These are phyloP conservation scores for Phymastichus coffea DNA, from an alignment of 1,140 invertebrate genomes.

Conservation along the genomic window DNA sequence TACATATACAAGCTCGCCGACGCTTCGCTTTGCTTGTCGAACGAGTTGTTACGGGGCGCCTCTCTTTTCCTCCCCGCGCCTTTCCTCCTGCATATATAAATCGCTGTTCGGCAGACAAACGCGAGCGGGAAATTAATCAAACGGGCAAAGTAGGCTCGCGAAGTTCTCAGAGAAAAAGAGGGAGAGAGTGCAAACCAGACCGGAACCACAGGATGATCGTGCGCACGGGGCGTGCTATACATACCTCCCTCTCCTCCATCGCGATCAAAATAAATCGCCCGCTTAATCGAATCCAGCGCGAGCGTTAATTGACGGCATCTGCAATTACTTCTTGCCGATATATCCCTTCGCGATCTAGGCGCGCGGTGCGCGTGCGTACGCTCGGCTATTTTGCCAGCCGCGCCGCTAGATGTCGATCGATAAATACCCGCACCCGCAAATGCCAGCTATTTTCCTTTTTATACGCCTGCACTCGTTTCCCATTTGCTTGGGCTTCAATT, in stretches of 20 bases:
- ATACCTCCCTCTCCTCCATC: not conserved
- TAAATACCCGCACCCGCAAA: too few species aligned
- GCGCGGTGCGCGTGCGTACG: slow-evolving; percentile 17
- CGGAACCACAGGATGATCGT: slow-evolving; percentile 7
- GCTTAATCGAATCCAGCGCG: not conserved
- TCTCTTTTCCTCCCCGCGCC: slow-evolving; percentile 19
- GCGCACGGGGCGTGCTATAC: too few species aligned
- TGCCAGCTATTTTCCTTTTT: too few species aligned
- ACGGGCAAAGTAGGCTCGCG: slow-evolving; percentile 20
- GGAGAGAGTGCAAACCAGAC: slow-evolving; percentile 12
- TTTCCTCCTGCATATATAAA: too few species aligned
- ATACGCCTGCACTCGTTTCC: too few species aligned
- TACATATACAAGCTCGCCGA: slow-evolving; percentile 1
- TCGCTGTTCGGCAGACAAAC: not conserved
- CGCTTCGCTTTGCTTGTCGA: slow-evolving; percentile 39
- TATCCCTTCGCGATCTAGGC: too few species aligned
- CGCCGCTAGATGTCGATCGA: too few species aligned
- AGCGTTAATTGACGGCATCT: slow-evolving; percentile 11
- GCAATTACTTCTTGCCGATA: not conserved
- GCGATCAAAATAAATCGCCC: slow-evolving; percentile 13
- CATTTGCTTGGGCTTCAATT: too few species aligned
- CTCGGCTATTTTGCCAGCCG: not conserved
- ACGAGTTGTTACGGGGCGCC: slow-evolving; percentile 40
- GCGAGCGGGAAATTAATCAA: slow-evolving; percentile 30
- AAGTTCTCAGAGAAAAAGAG: not conserved